These are phyloP conservation scores for Drosophila paulistorum DNA, from an alignment of 1,140 invertebrate species.

Conservation along the genomic window DNA sequence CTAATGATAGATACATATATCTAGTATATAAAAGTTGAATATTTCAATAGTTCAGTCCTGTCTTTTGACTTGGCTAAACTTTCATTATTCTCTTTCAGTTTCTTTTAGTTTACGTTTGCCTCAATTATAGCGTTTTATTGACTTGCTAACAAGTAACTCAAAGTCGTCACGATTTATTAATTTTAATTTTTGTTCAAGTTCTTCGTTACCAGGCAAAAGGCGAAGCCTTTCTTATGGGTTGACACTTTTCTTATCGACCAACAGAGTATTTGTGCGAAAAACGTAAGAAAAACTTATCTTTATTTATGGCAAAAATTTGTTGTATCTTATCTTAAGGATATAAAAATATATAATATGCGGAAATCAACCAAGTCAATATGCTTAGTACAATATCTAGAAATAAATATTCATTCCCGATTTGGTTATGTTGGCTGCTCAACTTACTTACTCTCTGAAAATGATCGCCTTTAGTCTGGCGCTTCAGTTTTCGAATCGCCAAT, in stretches of 20 bases:
- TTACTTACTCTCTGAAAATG: background rate
- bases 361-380: constrained; percentile 6
- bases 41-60: too few species aligned
- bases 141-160: background rate
- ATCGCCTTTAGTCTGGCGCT: constrained; percentile 46
- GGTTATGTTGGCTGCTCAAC: too few species aligned
- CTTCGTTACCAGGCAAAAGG: constrained; percentile 1
- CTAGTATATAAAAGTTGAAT: too few species aligned
- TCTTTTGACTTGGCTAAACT: too few species aligned
- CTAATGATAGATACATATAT: too few species aligned
- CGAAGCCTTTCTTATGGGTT: constrained; percentile 2
- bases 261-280: background rate
- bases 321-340: constrained; percentile 11
- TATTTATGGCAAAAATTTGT: background rate
- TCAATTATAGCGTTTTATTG: background rate
- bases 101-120: background rate
- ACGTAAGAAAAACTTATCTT: background rate
- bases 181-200: background rate
- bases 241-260: background rate
- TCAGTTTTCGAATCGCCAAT: constrained; percentile 32
- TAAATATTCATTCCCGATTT: too few species aligned
- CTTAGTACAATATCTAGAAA: background rate
- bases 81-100: background rate
- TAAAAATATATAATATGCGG: constrained; percentile 4
- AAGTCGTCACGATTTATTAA: background rate